Conservation (phyloP, 2,888 invertebrate genomes). For the Anoplius nigerrimus region DNA sequence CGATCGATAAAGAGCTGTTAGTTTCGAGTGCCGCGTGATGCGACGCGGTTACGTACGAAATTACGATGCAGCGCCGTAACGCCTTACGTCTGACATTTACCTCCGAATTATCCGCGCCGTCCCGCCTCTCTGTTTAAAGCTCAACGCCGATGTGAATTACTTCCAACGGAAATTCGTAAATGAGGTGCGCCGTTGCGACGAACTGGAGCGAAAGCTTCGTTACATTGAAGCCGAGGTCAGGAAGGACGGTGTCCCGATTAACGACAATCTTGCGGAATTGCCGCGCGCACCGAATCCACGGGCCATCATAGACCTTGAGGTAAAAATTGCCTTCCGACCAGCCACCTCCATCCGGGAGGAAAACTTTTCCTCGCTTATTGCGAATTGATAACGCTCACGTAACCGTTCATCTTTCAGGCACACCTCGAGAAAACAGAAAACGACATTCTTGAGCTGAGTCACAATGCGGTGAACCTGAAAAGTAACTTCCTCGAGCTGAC, state of each 20-base stretch:
- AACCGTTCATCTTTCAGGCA: constrained; percentile 78
- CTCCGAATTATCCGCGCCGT: not conserved
- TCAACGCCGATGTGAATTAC: constrained; percentile 90
- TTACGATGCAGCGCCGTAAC: no score
- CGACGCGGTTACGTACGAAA: not conserved
- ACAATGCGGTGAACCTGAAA: constrained; percentile 93
- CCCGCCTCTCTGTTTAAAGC: constrained; percentile 76
- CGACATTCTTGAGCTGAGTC: constrained; percentile 94
- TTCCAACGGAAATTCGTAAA: constrained; percentile 95
- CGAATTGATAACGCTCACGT: not conserved
- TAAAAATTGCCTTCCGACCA: constrained; percentile 64
- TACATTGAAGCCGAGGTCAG: constrained; percentile 91
- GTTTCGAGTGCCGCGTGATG: not conserved
- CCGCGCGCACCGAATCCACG: constrained; percentile 86
- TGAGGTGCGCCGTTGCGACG: constrained; percentile 93
- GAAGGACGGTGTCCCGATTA: constrained; percentile 88
- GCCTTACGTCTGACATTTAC: not conserved
- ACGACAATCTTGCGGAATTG: constrained; percentile 76
- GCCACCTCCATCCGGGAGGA: no score
- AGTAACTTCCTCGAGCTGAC: constrained; percentile 94
- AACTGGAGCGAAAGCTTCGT: constrained; percentile 91
- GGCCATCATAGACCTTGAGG: constrained; percentile 93
- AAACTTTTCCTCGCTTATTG: not conserved
- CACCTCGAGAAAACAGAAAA: constrained; percentile 97
- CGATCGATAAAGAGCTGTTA: no score